Evolutionary conservation across 2,113 vertebrate genomes (phyloP).

Genomic region (Dinomys branickii): DNA sequence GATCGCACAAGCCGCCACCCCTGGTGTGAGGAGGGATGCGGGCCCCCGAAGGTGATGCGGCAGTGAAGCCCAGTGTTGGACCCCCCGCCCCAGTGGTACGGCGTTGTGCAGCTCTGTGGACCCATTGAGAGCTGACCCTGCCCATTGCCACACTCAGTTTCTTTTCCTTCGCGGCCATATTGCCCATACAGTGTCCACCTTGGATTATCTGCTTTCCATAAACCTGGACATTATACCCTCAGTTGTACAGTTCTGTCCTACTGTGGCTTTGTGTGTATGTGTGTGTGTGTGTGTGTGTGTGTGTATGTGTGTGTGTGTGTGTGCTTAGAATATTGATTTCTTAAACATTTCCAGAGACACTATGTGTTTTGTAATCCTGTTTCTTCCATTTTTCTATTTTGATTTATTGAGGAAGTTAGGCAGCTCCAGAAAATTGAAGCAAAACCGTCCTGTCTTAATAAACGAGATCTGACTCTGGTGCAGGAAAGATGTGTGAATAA

Average conservation of each 20-base stretch:
- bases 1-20: not conserved
- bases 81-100: not conserved
- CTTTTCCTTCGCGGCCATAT: not conserved
- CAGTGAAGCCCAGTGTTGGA: not conserved
- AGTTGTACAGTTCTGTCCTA: not conserved
- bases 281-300: no score
- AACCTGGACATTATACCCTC: not conserved
- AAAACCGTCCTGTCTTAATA: not conserved
- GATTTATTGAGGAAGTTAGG: not conserved
- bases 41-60: not conserved
- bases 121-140: not conserved
- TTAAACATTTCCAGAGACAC: conserved; percentile 2
- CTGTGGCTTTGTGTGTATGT: not conserved
- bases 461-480: not conserved
- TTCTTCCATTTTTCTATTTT: not conserved
- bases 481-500: not conserved
- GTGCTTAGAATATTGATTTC: not conserved
- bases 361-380: not conserved
- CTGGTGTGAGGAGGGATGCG: not conserved
- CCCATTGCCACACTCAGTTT: no score
- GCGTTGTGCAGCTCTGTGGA: not conserved
- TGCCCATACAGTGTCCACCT: not conserved
- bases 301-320: not conserved
- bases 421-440: not conserved
- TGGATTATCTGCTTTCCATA: not conserved